Evolutionary conservation across 2,888 invertebrate genomes (phyloP).

Genomic region (Timema cristinae): DNA sequence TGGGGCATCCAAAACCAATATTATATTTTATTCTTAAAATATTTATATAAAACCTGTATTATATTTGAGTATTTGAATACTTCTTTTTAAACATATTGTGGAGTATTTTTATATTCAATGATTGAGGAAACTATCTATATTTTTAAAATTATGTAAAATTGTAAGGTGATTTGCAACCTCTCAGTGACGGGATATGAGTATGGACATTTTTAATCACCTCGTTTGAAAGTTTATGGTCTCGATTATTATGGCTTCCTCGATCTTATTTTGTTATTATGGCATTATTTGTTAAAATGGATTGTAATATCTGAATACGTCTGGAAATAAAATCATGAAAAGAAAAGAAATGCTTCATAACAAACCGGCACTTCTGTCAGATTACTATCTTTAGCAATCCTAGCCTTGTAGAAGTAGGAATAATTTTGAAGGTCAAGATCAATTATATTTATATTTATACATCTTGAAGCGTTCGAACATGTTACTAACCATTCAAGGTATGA

Average conservation of each 20-base stretch:
- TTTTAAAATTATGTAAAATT: neutral
- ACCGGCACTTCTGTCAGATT: neutral
- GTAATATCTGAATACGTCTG: neutral
- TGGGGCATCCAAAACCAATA: constrained; percentile 6
- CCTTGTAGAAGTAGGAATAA: neutral
- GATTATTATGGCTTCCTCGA: neutral
- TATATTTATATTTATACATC: neutral
- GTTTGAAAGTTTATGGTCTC: neutral
- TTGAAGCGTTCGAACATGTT: neutral
- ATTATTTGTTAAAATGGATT: neutral
- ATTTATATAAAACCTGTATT: neutral
- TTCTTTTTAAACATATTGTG: neutral
- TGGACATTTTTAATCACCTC: neutral
- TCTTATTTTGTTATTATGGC: neutral
- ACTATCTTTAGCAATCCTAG: neutral
- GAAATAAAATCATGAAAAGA: neutral
- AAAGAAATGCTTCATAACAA: constrained; percentile 4
- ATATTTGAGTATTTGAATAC: neutral
- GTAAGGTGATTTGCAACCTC: neutral
- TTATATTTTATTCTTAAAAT: neutral
- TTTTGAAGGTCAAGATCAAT: neutral
- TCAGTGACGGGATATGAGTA: neutral
- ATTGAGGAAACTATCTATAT: neutral
- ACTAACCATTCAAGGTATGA: neutral
- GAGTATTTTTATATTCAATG: neutral